phyloP scores from a whole-genome alignment of 30 jellyfish, hydroid and myxozoan species.

The Cassiopea andromeda region DNA sequence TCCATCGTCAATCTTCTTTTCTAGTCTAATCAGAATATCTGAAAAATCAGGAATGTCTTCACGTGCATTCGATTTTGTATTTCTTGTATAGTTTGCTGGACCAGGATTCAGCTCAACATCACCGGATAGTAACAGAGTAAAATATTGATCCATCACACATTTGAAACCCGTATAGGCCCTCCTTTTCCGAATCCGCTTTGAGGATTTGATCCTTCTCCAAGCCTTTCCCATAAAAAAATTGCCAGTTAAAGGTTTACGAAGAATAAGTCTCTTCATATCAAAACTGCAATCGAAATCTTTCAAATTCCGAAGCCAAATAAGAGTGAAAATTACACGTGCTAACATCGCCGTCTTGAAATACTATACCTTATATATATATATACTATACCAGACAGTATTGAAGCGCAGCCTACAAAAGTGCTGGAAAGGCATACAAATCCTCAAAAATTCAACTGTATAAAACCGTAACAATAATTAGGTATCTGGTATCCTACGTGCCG shows the following conservation, averaged over 20 bases:
- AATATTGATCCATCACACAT: not conserved
- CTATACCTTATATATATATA: too few relatives aligned
- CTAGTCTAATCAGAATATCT: not conserved
- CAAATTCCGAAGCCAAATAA: not conserved
- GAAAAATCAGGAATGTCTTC: slow-evolving; percentile 10
- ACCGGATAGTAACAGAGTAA: not conserved
- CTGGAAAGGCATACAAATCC: too few relatives aligned
- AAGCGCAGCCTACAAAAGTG: too few relatives aligned
- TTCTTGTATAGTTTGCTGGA: slow-evolving; percentile 1
- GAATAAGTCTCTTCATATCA: not conserved
- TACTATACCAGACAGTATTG: too few relatives aligned
- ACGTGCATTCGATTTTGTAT: not conserved
- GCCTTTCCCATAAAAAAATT: not conserved
- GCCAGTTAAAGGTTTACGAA: not conserved
- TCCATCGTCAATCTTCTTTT: slow-evolving; percentile 2
- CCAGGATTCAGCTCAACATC: slow-evolving; percentile 11
- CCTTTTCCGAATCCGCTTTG: slow-evolving; percentile 13
- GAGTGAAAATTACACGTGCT: not conserved
- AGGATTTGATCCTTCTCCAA: not conserved
- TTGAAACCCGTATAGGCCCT: not conserved
- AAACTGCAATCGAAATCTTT: not conserved
- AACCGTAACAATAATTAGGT: too few relatives aligned
- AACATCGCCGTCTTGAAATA: too few relatives aligned
- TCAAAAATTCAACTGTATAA: too few relatives aligned
- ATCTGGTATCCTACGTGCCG: too few relatives aligned